These are phyloP conservation scores for Pedetes capensis DNA, from an alignment of 2,113 vertebrate species.

Conservation along the genomic window DNA sequence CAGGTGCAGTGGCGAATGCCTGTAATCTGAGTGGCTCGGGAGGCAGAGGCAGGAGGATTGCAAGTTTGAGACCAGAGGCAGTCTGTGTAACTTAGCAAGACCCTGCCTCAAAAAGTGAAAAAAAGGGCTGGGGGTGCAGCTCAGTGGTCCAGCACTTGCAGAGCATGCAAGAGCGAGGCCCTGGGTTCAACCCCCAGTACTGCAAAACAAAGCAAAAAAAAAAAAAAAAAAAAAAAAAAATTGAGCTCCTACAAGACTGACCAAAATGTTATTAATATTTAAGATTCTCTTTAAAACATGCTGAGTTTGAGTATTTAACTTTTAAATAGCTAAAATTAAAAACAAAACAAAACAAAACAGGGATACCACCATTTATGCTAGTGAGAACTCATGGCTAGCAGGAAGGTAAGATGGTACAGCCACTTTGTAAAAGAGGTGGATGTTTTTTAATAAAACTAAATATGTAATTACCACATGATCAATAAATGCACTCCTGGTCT, in stretches of 20 bases:
- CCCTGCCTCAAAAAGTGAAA: too few relatives aligned
- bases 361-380: neutral
- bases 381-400: neutral
- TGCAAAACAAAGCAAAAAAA: neutral
- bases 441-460: neutral
- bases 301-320: neutral
- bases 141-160: too few relatives aligned
- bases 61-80: too few relatives aligned
- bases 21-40: too few relatives aligned
- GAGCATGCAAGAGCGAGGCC: too few relatives aligned
- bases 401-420: neutral
- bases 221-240: neutral
- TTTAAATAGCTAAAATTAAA: neutral
- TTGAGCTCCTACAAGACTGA: neutral
- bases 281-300: neutral
- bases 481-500: neutral
- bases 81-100: too few relatives aligned
- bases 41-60: too few relatives aligned
- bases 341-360: too few relatives aligned
- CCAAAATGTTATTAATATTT: neutral
- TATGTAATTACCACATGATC: neutral
- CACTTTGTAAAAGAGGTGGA: neutral
- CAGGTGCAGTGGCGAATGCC: too few relatives aligned
- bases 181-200: too few relatives aligned
- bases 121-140: too few relatives aligned